Conservation (phyloP, 2,113 vertebrate genomes). For the Mus spicilegus region DNA sequence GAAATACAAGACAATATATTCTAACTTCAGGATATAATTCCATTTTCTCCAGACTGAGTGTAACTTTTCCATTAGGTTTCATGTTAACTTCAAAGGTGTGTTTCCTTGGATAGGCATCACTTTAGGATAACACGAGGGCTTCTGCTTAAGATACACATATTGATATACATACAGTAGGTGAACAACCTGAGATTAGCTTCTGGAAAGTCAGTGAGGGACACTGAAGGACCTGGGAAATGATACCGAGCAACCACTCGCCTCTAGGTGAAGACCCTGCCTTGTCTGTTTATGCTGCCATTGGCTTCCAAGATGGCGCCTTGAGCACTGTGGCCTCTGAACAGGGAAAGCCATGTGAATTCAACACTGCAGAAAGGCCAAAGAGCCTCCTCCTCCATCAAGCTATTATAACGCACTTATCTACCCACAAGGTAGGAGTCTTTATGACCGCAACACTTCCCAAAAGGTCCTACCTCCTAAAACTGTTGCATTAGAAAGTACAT, state of each 20-base stretch:
- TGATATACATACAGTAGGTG: background rate
- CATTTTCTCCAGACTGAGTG: background rate
- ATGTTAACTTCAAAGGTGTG: background rate
- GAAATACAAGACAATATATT: background rate
- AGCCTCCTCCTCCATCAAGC: background rate
- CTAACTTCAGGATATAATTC: background rate
- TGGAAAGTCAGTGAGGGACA: background rate
- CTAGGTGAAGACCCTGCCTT: background rate
- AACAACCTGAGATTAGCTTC: background rate
- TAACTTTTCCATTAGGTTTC: slow-evolving; percentile 18
- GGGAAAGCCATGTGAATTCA: background rate
- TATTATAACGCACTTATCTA: background rate
- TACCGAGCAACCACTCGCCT: no score
- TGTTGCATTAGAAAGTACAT: background rate
- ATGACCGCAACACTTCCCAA: background rate
- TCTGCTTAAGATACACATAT: background rate
- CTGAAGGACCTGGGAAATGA: background rate
- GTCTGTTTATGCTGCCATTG: background rate
- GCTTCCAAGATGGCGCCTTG: background rate
- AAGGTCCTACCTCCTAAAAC: background rate
- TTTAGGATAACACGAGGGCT: background rate
- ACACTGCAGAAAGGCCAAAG: background rate
- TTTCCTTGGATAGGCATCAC: background rate
- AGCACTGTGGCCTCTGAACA: background rate
- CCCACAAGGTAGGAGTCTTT: background rate